Evolutionary conservation across 2,888 invertebrate genomes (phyloP).

Genomic region (Asteroscopus sphinx): DNA sequence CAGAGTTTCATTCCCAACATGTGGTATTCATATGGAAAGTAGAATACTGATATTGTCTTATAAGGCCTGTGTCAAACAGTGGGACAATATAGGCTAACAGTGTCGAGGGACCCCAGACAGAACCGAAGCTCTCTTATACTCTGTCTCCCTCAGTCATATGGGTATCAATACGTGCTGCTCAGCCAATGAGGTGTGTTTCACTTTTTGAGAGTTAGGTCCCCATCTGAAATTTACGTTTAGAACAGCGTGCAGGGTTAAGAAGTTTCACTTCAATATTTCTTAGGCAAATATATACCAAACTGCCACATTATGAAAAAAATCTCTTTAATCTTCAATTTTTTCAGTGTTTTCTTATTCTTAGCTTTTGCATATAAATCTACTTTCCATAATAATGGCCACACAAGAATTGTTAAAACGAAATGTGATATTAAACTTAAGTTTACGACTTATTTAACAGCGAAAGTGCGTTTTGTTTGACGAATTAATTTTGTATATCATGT

Average conservation of each 20-base stretch:
- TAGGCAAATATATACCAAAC: background rate
- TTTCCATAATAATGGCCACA: slow-evolving; percentile 25
- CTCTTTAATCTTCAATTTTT: slow-evolving; percentile 5
- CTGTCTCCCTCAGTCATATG: too few relatives aligned
- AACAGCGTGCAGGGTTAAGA: too few relatives aligned
- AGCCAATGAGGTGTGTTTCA: too few relatives aligned
- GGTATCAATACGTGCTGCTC: too few relatives aligned
- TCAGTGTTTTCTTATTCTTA: slow-evolving; percentile 2
- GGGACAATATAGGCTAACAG: too few relatives aligned
- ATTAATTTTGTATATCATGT: slow-evolving; percentile 57
- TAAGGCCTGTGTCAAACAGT: too few relatives aligned
- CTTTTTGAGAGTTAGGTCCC: too few relatives aligned
- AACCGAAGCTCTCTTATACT: too few relatives aligned
- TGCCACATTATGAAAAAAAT: slow-evolving; percentile 19
- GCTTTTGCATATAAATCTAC: too few relatives aligned
- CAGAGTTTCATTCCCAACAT: slow-evolving; percentile 31
- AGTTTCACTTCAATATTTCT: too few relatives aligned
- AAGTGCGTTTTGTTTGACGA: slow-evolving; percentile 58
- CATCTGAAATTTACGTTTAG: too few relatives aligned
- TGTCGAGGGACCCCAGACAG: too few relatives aligned
- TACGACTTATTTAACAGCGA: slow-evolving; percentile 57
- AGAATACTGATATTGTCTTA: background rate
- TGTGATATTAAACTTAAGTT: slow-evolving; percentile 84
- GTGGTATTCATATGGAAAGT: slow-evolving; percentile 12
- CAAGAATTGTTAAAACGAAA: slow-evolving; percentile 64